These are phyloP conservation scores for Cepaea nemoralis DNA, from an alignment of 1,140 invertebrate genomes.

Conservation along the genomic window DNA sequence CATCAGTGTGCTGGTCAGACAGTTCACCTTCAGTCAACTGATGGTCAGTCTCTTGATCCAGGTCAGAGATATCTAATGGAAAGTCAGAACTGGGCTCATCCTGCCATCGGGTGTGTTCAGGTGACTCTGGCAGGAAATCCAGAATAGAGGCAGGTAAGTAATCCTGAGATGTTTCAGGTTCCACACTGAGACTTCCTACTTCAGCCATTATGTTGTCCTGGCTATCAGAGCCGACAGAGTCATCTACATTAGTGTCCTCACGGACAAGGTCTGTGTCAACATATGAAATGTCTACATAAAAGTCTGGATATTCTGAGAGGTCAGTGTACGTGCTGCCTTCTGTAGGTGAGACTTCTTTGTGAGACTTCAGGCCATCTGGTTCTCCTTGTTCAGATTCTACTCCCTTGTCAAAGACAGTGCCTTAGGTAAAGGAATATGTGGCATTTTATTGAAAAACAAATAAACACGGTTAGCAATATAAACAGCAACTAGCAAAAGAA, in stretches of 20 bases:
- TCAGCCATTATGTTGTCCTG: not conserved
- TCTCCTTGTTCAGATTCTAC: not conserved
- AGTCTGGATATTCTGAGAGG: slow-evolving; percentile 26
- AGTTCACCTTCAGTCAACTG: not conserved
- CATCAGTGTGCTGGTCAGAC: not conserved
- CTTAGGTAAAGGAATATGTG: slow-evolving; percentile 19
- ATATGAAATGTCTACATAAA: not conserved
- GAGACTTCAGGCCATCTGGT: not conserved
- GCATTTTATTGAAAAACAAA: not conserved
- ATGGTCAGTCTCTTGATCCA: not conserved
- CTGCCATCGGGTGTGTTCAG: not conserved
- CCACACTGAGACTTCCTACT: not conserved
- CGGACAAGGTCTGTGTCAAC: not conserved
- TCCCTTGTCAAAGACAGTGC: slow-evolving; percentile 3
- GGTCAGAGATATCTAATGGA: not conserved
- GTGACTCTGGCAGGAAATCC: not conserved
- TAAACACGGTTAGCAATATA: too few species aligned
- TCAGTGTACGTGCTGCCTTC: not conserved
- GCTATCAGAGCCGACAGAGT: not conserved
- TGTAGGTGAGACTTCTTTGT: not conserved
- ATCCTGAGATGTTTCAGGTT: not conserved
- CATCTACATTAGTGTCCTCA: not conserved
- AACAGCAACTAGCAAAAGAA: too few species aligned
- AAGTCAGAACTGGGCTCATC: not conserved
- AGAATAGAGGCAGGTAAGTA: not conserved